Conservation (phyloP, 2,888 invertebrate genomes). For the Drosophila planitibia region DNA sequence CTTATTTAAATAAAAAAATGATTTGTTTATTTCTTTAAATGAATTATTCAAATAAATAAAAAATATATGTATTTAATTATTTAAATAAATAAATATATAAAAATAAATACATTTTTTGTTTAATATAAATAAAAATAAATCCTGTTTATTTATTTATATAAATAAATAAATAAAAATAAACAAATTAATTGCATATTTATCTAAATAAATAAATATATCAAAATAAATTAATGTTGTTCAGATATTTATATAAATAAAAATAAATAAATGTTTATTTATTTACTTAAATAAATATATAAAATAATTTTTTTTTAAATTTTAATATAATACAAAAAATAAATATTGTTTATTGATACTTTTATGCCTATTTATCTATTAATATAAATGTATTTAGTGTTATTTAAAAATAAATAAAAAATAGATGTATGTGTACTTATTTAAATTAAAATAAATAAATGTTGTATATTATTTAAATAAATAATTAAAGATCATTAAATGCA, state of each 20-base stretch:
- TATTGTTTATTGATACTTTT: background rate
- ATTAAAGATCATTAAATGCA: background rate
- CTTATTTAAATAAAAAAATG: background rate
- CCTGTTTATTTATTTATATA: background rate
- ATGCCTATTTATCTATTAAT: background rate
- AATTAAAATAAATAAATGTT: background rate
- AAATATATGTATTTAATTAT: background rate
- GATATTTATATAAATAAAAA: too few relatives aligned
- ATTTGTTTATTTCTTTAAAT: background rate
- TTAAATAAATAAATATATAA: background rate
- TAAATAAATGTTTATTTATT: background rate
- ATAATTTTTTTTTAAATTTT: too few relatives aligned
- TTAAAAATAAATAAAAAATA: background rate
- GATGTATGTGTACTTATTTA: background rate
- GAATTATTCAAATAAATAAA: too few relatives aligned
- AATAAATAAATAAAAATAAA: background rate
- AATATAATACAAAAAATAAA: too few relatives aligned
- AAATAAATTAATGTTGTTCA: background rate
- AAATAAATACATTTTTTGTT: background rate
- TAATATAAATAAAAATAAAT: background rate
- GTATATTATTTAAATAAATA: background rate
- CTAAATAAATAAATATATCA: background rate
- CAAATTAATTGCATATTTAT: background rate
- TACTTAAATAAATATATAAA: background rate
- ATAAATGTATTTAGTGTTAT: background rate